Base-by-base conservation (phyloP, 2,797 vertebrate genomes). In the Dendrocincla fuliginosa region DNA sequence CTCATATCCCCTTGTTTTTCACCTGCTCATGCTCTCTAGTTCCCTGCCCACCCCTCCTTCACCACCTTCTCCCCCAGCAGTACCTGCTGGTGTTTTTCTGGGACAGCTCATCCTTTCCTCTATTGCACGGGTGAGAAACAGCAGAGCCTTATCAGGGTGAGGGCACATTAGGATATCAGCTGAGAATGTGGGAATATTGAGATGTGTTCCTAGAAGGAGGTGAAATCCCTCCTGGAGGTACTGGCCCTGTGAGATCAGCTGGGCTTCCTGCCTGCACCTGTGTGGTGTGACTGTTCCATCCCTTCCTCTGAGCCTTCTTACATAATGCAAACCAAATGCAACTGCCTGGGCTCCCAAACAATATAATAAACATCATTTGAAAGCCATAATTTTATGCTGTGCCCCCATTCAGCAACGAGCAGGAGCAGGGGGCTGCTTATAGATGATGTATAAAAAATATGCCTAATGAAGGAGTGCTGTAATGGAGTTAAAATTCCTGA, bases 81-180 rank as follows among this genome's bases (percentile, higher is more conserved):
- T 90, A 80, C 64, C 87, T 96, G 87, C 69, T 85, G 77, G 42
- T 96, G 93, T 95, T 97, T 97, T 97, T 87, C 92, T 94, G 68
- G 78, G 82, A 27, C 86, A 81, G 53, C 52, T 75, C 83, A 86
- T 87, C 84, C 53, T 27, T 75, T 55, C 27, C 11, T 47, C 52
- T 71, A 30, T 49, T 64, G 39, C 39, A 42, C 8, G 94, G 80
- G 9, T 93, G 87, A 93, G 12, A 89, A 60, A 27, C 92, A 95
- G 90, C 90, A 90, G n/a, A 6, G 75, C 87, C 85, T 76, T 83
- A 65, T 64, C 61, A 44, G 94, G 95, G n/a, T 33, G 71, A 44
- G 76, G 64, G 71, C 74, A 80, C 44, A 19, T 53, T 53, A 27
- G 73, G 33, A 73, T 22, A 88, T 67, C 68, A 19, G 75, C 87